These are phyloP conservation scores for Sebastes fasciatus DNA, from an alignment of 2,113 vertebrate genomes.

Conservation along the genomic window DNA sequence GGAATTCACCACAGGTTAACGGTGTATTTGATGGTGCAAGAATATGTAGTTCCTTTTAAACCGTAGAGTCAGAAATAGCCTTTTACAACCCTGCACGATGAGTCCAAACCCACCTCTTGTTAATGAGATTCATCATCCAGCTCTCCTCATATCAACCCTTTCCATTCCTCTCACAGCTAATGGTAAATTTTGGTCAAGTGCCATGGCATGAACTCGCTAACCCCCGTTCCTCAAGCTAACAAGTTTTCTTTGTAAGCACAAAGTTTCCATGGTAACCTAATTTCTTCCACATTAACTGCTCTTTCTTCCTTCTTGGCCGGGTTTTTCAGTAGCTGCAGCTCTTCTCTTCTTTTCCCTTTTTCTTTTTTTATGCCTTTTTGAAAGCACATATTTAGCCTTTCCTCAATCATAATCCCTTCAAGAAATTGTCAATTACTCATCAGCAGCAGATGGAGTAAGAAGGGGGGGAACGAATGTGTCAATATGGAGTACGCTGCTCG, in stretches of 20 bases:
- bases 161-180: conserved; percentile 41
- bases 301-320: conserved; percentile 59
- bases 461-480: conserved; percentile 22
- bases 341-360: conserved; percentile 21
- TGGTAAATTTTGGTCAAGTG: conserved; percentile 55
- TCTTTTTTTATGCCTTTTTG: neutral
- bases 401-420: conserved; percentile 32
- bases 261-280: conserved; percentile 70
- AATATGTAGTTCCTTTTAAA: conserved; percentile 3
- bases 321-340: conserved; percentile 51
- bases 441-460: conserved; percentile 31
- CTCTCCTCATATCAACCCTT: conserved; percentile 14
- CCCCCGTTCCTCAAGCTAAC: conserved; percentile 46
- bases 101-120: conserved; percentile 1
- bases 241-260: conserved; percentile 69
- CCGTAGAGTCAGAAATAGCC: neutral
- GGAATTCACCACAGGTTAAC: conserved; percentile 3
- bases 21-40: neutral
- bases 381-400: conserved; percentile 51
- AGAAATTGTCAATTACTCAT: conserved; percentile 32
- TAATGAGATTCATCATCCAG: conserved; percentile 30
- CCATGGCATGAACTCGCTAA: conserved; percentile 48
- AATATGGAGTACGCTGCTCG: conserved; percentile 14
- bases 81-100: neutral
- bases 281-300: conserved; percentile 71